Conservation (phyloP, 2,113 vertebrate genomes). For the Apaloderma vittatum region DNA sequence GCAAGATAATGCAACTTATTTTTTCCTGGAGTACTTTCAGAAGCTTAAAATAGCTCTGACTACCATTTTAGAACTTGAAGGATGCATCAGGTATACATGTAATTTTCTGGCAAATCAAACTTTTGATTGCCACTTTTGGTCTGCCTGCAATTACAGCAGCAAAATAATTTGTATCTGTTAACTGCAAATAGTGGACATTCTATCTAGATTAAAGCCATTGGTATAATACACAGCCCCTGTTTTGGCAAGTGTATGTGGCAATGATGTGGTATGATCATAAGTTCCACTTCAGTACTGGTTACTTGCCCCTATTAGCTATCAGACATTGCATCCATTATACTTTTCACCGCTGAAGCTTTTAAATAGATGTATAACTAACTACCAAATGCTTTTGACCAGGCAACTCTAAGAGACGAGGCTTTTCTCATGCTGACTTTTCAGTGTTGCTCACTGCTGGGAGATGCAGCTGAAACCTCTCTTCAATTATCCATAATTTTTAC, state of each 20-base stretch:
- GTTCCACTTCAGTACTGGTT: background rate
- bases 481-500: background rate
- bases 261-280: background rate
- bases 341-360: background rate
- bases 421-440: background rate
- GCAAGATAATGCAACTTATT: background rate
- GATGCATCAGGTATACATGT: background rate
- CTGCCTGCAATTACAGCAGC: background rate
- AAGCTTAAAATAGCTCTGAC: background rate
- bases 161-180: background rate
- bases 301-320: background rate
- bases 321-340: background rate
- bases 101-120: background rate
- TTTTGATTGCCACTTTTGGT: background rate
- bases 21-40: background rate
- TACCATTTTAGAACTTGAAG: background rate
- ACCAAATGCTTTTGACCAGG: background rate
- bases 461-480: background rate
- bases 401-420: background rate
- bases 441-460: background rate
- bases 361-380: slow-evolving; percentile 17
- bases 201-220: background rate
- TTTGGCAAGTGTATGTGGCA: background rate
- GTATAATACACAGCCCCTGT: background rate
- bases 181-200: background rate